phyloP scores from a whole-genome alignment of 2,888 invertebrate species.

The Alcis repandata region DNA sequence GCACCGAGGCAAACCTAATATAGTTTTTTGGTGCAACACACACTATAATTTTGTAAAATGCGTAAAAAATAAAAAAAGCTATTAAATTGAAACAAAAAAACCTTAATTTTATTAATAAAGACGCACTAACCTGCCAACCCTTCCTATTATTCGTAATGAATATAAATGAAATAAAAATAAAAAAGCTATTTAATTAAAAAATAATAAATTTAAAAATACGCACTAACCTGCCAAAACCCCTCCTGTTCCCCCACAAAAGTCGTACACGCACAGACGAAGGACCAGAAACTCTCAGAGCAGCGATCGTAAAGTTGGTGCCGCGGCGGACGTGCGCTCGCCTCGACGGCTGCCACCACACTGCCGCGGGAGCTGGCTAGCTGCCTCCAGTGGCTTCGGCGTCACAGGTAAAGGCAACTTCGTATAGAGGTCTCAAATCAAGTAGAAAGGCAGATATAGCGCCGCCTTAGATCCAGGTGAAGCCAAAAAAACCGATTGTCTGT shows the following conservation, averaged over 20 bases:
- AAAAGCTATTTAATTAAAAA: not conserved
- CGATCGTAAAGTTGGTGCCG: conserved; percentile 22
- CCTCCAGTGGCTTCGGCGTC: not conserved
- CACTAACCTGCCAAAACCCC: conserved; percentile 13
- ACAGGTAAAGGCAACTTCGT: not conserved
- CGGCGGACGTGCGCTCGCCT: conserved; percentile 34
- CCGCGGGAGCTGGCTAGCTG: conserved; percentile 9
- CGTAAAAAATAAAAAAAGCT: too few species aligned
- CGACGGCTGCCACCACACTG: conserved; percentile 40
- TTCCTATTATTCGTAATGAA: too few species aligned
- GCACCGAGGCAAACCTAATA: too few species aligned
- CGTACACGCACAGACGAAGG: conserved; percentile 25
- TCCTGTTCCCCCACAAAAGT: conserved; percentile 9
- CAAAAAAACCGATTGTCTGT: too few species aligned
- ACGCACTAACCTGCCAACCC: too few species aligned
- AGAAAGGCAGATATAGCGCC: too few species aligned
- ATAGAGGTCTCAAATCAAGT: too few species aligned
- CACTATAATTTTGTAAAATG: too few species aligned
- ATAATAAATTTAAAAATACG: not conserved
- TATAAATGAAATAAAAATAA: not conserved
- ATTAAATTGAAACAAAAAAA: too few species aligned
- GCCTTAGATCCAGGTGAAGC: too few species aligned
- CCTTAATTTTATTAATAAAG: too few species aligned
- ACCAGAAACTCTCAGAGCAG: conserved; percentile 23
- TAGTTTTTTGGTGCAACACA: too few species aligned